A percentile compares a stretch with the other conserved stretches of the same genome.
phyloP scores from a whole-genome alignment of 2,113 vertebrate species.

The Mola mola region DNA sequence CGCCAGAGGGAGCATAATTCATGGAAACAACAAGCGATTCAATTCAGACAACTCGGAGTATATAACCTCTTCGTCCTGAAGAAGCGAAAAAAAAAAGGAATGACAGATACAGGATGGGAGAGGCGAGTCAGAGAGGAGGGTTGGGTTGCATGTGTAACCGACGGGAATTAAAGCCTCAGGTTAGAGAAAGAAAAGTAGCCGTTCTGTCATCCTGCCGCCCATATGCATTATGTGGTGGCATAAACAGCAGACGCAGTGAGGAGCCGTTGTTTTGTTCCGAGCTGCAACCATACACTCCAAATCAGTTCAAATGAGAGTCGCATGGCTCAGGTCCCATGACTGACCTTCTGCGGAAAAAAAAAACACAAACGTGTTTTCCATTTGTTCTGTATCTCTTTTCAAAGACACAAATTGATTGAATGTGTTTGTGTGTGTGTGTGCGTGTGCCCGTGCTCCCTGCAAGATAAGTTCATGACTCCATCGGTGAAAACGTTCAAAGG shows the following conservation, averaged over 20 bases:
- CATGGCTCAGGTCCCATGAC: constrained; percentile 73
- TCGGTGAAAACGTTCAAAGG: not conserved
- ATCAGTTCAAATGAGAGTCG: constrained; percentile 69
- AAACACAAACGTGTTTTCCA: constrained; percentile 18
- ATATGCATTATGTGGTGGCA: constrained; percentile 27
- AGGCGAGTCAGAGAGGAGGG: constrained; percentile 23
- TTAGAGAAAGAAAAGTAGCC: constrained; percentile 24
- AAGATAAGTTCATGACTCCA: not conserved
- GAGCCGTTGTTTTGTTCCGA: constrained; percentile 51
- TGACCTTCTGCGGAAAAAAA: constrained; percentile 33
- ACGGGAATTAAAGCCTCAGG: constrained; percentile 39
- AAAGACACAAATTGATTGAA: constrained; percentile 12
- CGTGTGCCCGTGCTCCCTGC: not conserved
- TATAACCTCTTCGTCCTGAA: no score
- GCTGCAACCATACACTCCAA: constrained; percentile 55
- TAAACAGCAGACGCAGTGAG: constrained; percentile 36
- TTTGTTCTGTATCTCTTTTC: not conserved
- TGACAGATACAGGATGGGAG: constrained; percentile 17
- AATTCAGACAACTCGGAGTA: not conserved
- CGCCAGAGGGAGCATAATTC: not conserved
- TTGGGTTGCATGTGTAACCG: constrained; percentile 34
- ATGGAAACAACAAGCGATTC: constrained; percentile 21
- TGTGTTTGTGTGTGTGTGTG: constrained; percentile 25
- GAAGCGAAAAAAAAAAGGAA: not conserved
- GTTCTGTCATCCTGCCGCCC: constrained; percentile 18